Evolutionary conservation across 1,140 invertebrate genomes (phyloP), one percentile per base, ranked within the genome.

Genomic region (Venturia canescens): DNA sequence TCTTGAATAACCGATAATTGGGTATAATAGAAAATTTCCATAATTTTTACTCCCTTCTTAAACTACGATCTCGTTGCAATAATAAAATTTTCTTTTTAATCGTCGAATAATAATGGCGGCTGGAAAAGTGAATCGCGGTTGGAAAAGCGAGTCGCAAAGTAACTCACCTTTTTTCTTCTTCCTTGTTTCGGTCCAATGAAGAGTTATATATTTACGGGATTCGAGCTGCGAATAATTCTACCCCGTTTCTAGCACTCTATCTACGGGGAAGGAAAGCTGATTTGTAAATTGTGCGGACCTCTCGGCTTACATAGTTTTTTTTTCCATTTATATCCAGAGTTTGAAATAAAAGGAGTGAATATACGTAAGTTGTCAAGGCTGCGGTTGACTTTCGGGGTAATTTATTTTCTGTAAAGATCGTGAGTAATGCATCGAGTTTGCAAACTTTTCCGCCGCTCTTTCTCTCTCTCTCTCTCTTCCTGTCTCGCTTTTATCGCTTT

Each of bases 391-490:
- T 50, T 80, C 50, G 72, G 60, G 83, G 82, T 80, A 82, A 83
- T 82, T 83, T 82, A 82, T 83, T 80, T 78, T 66, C 78, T 67
- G 80, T 83, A 82, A 83, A 83, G 66, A 83, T 48, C 72, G 79
- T 82, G 82, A 83, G 74, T 82, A 80, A 83, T 83, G 80, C 80
- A 44, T 50, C 53, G 72, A 44, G 57, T 80, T 57, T 60, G 38
- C 70, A 29, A 74, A 80, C n/a, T 21, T 63, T 23, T 63, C 13
- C 7, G 21, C 50, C 23, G n/a, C 23, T 53, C 29, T 48, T 15
- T 60, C n/a, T 21, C n/a, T 21, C n/a, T 60, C 21, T 60, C n/a
- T 27, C 23, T 27, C 60, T 63, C 23, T 23, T 18, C n/a, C 18
- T 80, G 11, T 11, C 57, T 66, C 44, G n/a, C 21, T 53, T 21